A percentile compares a stretch with the other conserved stretches of the same genome.
These are phyloP conservation scores for Salticus scenicus DNA, from an alignment of 2,888 invertebrate genomes.

Conservation along the genomic window DNA sequence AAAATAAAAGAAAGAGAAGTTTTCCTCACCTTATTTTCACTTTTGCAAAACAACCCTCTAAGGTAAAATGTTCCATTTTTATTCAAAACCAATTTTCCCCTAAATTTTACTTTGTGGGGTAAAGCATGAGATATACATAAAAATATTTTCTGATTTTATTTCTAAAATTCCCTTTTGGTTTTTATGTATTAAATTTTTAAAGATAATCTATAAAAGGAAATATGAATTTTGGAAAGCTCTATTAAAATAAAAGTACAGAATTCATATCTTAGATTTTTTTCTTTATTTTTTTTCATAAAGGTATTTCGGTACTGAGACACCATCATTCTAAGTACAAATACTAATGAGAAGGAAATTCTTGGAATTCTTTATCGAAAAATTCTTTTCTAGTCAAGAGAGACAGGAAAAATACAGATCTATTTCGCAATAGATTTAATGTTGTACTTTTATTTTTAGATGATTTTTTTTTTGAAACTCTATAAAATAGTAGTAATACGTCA, in stretches of 20 bases:
- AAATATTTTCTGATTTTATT: conserved; percentile 38
- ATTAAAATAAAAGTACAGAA: conserved; percentile 2
- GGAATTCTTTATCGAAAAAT: neutral
- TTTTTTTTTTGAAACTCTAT: too few relatives aligned
- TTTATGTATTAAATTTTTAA: conserved; percentile 26
- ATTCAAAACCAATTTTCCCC: conserved; percentile 39
- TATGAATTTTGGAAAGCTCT: conserved; percentile 30
- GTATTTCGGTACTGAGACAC: neutral
- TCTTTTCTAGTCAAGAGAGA: neutral
- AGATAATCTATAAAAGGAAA: conserved; percentile 32
- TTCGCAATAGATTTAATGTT: too few relatives aligned
- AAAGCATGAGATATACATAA: conserved; percentile 7
- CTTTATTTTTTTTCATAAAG: neutral
- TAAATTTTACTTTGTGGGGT: conserved; percentile 50
- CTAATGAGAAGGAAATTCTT: neutral
- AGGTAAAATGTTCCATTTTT: conserved; percentile 55
- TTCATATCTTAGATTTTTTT: neutral
- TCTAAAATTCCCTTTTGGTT: conserved; percentile 24
- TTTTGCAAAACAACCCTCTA: conserved; percentile 56
- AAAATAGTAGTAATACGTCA: too few relatives aligned
- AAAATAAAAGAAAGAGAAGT: neutral
- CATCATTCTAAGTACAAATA: neutral
- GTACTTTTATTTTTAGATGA: too few relatives aligned
- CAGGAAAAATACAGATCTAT: neutral
- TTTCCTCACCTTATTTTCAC: conserved; percentile 43